Percentiles rank a stretch among this genome's conserved stretches.
Conservation (phyloP, 2,797 vertebrate genomes). For the Argentina silus region DNA sequence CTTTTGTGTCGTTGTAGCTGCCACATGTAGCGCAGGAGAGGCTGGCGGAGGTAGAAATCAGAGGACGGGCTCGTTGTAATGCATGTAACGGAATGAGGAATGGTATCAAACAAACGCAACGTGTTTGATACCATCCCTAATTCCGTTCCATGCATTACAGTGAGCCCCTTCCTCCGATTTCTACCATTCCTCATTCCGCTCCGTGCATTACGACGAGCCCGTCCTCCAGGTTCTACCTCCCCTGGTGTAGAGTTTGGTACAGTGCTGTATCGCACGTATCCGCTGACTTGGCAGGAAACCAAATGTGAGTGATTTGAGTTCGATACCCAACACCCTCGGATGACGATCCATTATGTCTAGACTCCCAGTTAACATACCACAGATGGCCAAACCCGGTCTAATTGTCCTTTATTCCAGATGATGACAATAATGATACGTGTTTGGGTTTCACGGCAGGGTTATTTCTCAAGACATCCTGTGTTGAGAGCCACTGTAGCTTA, state of each 20-base stretch:
- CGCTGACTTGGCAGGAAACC: slow-evolving; percentile 65
- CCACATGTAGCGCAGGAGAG: no score
- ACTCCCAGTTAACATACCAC: slow-evolving; percentile 34
- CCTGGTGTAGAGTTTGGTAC: slow-evolving; percentile 28
- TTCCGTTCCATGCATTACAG: no score
- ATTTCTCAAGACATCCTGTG: slow-evolving; percentile 39
- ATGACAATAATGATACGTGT: slow-evolving; percentile 59
- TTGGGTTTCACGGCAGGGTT: slow-evolving; percentile 48
- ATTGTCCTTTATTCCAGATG: slow-evolving; percentile 63
- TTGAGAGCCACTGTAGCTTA: slow-evolving; percentile 2
- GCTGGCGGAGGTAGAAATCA: no score
- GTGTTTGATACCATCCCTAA: no score
- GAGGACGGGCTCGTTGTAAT: no score
- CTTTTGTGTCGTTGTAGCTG: background rate
- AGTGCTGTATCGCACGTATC: slow-evolving; percentile 50
- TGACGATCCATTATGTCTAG: slow-evolving; percentile 27
- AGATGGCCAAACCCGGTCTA: slow-evolving; percentile 57
- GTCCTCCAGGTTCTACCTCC: no score
- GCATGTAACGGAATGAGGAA: no score
- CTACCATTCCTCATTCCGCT: no score
- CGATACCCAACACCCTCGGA: slow-evolving; percentile 25
- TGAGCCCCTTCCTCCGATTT: no score
- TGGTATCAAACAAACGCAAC: no score
- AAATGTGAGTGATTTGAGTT: slow-evolving; percentile 34
- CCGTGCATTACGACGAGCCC: no score